These are phyloP conservation scores for Diabrotica undecimpunctata DNA, from an alignment of 1,140 invertebrate genomes.

Conservation along the genomic window DNA sequence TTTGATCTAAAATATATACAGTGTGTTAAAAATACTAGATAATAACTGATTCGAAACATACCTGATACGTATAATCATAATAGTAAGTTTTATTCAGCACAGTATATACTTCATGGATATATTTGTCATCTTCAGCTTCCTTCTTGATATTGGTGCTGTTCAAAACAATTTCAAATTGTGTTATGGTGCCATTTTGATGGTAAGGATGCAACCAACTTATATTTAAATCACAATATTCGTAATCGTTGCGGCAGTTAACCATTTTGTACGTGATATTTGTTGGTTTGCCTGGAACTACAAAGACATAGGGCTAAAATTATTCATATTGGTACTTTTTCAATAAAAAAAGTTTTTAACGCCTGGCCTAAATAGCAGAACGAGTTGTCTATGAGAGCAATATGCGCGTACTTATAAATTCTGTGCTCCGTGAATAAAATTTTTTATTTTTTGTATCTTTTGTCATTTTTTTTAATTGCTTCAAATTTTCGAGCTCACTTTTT, in stretches of 20 bases:
- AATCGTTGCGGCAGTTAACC: slow-evolving; percentile 28
- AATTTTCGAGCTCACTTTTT: too few relatives aligned
- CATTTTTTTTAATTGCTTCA: too few relatives aligned
- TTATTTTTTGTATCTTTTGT: too few relatives aligned
- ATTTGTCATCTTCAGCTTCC: slow-evolving; percentile 22
- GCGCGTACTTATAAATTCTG: too few relatives aligned
- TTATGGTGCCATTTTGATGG: slow-evolving; percentile 35
- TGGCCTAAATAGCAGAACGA: too few relatives aligned
- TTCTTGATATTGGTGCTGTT: slow-evolving; percentile 30
- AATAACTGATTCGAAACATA: slow-evolving; percentile 14
- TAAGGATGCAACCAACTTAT: slow-evolving; percentile 36
- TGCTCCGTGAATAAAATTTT: too few relatives aligned
- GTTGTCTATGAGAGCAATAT: too few relatives aligned
- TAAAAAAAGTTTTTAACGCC: neutral
- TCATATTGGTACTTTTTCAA: neutral
- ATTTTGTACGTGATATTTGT: slow-evolving; percentile 36
- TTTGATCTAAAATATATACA: slow-evolving; percentile 32
- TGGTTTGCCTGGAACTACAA: slow-evolving; percentile 34
- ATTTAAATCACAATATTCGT: slow-evolving; percentile 37
- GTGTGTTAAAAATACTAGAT: too few relatives aligned
- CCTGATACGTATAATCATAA: slow-evolving; percentile 34
- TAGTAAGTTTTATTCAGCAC: slow-evolving; percentile 29
- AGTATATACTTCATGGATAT: slow-evolving; percentile 31
- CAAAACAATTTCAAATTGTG: slow-evolving; percentile 34
- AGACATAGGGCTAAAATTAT: neutral